phyloP scores from a whole-genome alignment of 2,888 invertebrate species.

The Heliconius erato region DNA sequence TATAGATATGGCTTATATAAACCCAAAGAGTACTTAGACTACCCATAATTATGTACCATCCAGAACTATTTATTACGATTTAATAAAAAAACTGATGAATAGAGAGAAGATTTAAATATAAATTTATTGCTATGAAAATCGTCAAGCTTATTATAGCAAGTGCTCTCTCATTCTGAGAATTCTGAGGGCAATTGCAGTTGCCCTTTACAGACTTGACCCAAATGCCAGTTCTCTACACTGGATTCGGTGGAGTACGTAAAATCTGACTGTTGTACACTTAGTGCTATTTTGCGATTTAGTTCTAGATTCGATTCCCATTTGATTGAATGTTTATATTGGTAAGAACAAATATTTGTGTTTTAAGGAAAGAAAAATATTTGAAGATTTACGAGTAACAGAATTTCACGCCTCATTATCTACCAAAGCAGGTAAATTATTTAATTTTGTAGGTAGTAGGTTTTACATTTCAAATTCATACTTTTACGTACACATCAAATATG shows the following conservation, averaged over 20 bases:
- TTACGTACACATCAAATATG: too few relatives aligned
- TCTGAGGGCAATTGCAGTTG: constrained; percentile 10
- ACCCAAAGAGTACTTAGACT: constrained; percentile 3
- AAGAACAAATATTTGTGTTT: too few relatives aligned
- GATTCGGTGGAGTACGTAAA: neutral
- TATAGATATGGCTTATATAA: neutral
- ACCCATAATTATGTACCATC: constrained; percentile 14
- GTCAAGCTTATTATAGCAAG: constrained; percentile 32
- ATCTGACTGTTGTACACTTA: neutral
- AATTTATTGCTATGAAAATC: constrained; percentile 27
- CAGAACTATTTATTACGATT: constrained; percentile 2
- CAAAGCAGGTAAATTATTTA: too few relatives aligned
- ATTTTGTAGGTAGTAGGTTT: too few relatives aligned
- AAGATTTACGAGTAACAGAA: too few relatives aligned
- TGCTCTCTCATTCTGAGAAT: constrained; percentile 13
- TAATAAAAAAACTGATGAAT: constrained; percentile 19
- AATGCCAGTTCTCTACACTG: constrained; percentile 25
- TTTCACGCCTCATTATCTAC: too few relatives aligned
- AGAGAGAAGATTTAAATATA: constrained; percentile 8
- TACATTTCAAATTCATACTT: too few relatives aligned
- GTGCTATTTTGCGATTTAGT: neutral
- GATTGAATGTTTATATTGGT: too few relatives aligned
- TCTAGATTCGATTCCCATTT: neutral
- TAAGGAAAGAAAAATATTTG: too few relatives aligned
- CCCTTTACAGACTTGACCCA: constrained; percentile 31